phyloP scores from a whole-genome alignment of 1,140 invertebrate species.

The Mizuhopecten yessoensis region DNA sequence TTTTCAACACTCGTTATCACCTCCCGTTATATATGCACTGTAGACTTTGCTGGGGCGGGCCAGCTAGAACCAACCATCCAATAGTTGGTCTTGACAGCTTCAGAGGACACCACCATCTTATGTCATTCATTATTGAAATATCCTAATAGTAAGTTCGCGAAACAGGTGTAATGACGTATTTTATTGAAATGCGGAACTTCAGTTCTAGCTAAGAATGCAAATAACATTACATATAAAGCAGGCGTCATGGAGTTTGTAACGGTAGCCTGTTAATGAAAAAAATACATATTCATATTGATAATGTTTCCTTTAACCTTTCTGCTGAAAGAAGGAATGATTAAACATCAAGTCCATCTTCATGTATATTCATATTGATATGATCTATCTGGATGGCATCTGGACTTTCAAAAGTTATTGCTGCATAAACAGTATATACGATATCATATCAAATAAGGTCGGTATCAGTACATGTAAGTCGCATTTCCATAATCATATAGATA shows the following conservation, averaged over 20 bases:
- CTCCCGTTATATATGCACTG: neutral
- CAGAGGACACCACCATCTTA: neutral
- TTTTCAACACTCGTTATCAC: neutral
- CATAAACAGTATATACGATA: too few species aligned
- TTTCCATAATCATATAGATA: neutral
- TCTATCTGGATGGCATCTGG: neutral
- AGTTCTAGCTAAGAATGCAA: neutral
- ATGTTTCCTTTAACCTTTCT: neutral
- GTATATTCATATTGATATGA: neutral
- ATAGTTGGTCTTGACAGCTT: neutral
- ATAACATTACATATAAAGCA: neutral
- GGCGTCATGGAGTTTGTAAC: neutral
- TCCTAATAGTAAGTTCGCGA: neutral
- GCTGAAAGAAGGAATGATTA: neutral
- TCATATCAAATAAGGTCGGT: neutral
- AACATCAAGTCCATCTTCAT: neutral
- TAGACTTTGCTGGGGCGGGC: neutral
- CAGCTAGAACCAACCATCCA: neutral
- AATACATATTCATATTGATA: neutral
- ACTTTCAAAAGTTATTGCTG: neutral
- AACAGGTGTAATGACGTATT: neutral
- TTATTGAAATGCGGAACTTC: neutral
- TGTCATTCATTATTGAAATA: neutral
- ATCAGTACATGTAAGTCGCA: neutral
- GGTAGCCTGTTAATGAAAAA: neutral